Percentiles rank a stretch among this genome's conserved stretches.
These are phyloP conservation scores for Steinernema carpocapsae DNA, from an alignment of 2,888 invertebrate genomes.

Conservation along the genomic window DNA sequence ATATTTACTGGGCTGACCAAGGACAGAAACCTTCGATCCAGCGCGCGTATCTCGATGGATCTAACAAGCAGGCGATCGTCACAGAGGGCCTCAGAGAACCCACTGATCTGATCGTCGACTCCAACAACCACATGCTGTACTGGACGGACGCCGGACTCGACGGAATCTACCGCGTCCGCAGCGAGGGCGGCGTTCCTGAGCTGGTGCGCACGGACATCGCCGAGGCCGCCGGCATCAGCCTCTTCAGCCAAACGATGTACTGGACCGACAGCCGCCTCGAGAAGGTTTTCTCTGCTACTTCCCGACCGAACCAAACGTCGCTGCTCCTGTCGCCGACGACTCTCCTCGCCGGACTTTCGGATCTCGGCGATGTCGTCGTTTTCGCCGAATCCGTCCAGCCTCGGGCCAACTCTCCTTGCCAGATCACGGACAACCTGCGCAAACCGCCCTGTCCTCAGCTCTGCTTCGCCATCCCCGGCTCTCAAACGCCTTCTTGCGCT, in stretches of 20 bases:
- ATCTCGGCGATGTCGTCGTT: slow-evolving; percentile 86
- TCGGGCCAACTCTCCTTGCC: slow-evolving; percentile 63
- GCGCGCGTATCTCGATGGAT: slow-evolving; percentile 81
- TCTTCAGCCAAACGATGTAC: slow-evolving; percentile 63
- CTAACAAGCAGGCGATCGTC: slow-evolving; percentile 62
- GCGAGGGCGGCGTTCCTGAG: slow-evolving; percentile 56
- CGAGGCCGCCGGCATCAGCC: slow-evolving; percentile 63
- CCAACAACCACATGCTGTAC: slow-evolving; percentile 90
- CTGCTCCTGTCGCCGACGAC: slow-evolving; percentile 62
- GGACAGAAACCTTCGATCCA: slow-evolving; percentile 89
- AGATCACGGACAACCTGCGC: slow-evolving; percentile 67
- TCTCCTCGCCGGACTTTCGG: slow-evolving; percentile 76
- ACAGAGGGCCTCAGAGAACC: slow-evolving; percentile 62
- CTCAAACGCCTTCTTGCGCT: slow-evolving; percentile 77
- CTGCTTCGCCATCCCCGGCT: slow-evolving; percentile 86
- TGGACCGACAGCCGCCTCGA: slow-evolving; percentile 67
- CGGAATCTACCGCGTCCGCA: slow-evolving; percentile 77
- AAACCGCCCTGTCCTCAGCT: slow-evolving; percentile 81
- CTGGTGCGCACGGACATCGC: slow-evolving; percentile 65
- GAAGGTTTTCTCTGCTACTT: slow-evolving; percentile 65
- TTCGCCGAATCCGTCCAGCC: slow-evolving; percentile 89
- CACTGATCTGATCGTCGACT: slow-evolving; percentile 77
- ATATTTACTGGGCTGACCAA: slow-evolving; percentile 95
- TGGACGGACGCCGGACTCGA: slow-evolving; percentile 96
- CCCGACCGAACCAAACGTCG: slow-evolving; percentile 60